Evolutionary conservation across 2,888 invertebrate species (phyloP).

Genomic region (Girardia tigrina): DNA sequence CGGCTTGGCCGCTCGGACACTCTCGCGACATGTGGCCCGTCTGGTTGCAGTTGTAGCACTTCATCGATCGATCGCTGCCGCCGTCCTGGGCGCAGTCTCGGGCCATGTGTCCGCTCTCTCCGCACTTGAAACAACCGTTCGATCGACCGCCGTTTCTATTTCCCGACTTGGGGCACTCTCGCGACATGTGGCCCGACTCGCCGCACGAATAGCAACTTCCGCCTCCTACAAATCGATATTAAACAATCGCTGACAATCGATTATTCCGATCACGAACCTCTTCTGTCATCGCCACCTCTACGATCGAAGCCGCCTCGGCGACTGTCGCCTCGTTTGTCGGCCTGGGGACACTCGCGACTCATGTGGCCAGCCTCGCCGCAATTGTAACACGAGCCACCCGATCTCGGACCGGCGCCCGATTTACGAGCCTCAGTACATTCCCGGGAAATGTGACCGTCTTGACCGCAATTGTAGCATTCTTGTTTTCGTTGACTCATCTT

Average conservation of each 20-base stretch:
- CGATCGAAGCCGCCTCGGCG: not conserved
- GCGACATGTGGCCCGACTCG: not conserved
- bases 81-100: not conserved
- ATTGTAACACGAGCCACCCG: not conserved
- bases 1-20: constrained; percentile 56
- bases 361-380: not conserved
- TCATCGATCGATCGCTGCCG: constrained; percentile 35
- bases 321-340: not conserved
- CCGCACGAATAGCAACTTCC: not conserved
- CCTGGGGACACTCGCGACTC: not conserved
- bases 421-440: not conserved
- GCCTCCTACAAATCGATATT: not conserved
- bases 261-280: not conserved
- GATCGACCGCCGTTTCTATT: not conserved
- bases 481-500: not conserved
- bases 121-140: not conserved
- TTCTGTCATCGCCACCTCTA: not conserved
- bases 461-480: constrained; percentile 2
- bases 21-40: constrained; percentile 79
- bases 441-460: not conserved
- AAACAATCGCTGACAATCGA: not conserved
- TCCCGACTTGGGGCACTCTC: not conserved
- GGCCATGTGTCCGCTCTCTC: not conserved
- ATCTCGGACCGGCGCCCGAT: not conserved
- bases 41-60: constrained; percentile 52